Evolutionary conservation across 1,140 invertebrate species (phyloP).

Genomic region (Zaprionus camerounensis): DNA sequence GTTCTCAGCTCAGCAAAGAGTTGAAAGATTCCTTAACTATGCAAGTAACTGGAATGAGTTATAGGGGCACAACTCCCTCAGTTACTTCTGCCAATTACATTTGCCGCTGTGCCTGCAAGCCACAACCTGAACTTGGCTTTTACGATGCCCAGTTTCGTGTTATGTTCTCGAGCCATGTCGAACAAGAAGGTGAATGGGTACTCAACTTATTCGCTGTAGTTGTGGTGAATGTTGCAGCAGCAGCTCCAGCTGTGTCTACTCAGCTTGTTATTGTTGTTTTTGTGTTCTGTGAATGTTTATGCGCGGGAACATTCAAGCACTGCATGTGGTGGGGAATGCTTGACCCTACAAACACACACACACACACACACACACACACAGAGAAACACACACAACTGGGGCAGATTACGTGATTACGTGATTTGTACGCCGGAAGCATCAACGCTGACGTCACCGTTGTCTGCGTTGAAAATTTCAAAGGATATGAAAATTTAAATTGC

Average conservation of each 20-base stretch:
- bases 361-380: too few relatives aligned
- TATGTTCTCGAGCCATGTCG: neutral
- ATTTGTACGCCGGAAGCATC: constrained; percentile 57
- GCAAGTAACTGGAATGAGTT: too few relatives aligned
- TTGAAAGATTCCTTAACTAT: too few relatives aligned
- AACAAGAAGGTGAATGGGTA: neutral
- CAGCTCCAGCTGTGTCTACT: constrained; percentile 5
- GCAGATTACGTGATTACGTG: constrained; percentile 60
- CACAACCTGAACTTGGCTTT: constrained; percentile 10
- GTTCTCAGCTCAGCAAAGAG: too few relatives aligned
- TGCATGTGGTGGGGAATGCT: constrained; percentile 28
- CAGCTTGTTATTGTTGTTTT: neutral
- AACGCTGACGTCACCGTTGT: constrained; percentile 34
- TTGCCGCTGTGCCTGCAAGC: too few relatives aligned
- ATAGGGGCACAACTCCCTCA: too few relatives aligned
- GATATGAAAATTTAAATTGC: constrained; percentile 78
- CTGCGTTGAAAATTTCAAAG: constrained; percentile 61
- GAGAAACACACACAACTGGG: too few relatives aligned
- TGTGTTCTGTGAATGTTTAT: neutral
- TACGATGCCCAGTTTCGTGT: constrained; percentile 10
- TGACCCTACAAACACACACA: constrained; percentile 40
- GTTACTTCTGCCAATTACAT: too few relatives aligned
- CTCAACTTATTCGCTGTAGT: neutral
- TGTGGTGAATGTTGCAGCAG: neutral
- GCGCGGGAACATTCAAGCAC: constrained; percentile 9